Conservation (phyloP, 2,888 invertebrate species). For the Griposia aprilina region DNA sequence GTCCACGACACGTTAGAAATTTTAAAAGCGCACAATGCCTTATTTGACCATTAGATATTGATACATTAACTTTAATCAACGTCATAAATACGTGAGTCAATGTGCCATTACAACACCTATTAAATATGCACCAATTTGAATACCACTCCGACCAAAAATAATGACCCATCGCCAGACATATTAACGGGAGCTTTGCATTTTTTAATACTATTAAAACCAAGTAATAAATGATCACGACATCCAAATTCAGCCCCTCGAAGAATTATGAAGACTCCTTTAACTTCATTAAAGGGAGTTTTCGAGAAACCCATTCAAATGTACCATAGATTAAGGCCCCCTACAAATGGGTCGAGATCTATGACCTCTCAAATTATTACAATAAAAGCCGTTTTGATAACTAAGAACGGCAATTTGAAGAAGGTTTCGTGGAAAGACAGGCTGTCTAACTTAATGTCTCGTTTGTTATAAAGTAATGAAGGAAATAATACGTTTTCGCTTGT, state of each 20-base stretch:
- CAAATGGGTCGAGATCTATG: slow-evolving; percentile 79
- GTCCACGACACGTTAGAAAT: background rate
- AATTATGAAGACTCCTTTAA: slow-evolving; percentile 82
- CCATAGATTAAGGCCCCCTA: slow-evolving; percentile 65
- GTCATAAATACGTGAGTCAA: background rate
- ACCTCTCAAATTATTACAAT: slow-evolving; percentile 78
- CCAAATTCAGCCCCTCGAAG: slow-evolving; percentile 74
- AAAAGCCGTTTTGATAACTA: slow-evolving; percentile 79
- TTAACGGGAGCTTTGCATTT: slow-evolving; percentile 71
- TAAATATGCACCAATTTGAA: slow-evolving; percentile 37
- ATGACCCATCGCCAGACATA: slow-evolving; percentile 63
- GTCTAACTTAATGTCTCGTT: slow-evolving; percentile 30
- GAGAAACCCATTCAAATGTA: slow-evolving; percentile 61
- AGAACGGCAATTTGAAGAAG: slow-evolving; percentile 78
- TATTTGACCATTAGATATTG: background rate
- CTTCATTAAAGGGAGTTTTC: slow-evolving; percentile 81
- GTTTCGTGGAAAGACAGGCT: slow-evolving; percentile 52
- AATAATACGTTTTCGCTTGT: slow-evolving; percentile 5
- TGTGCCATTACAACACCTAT: background rate
- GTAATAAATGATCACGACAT: slow-evolving; percentile 78
- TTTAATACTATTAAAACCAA: slow-evolving; percentile 77
- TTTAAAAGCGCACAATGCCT: background rate
- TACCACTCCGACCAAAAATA: slow-evolving; percentile 26
- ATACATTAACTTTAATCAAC: background rate
- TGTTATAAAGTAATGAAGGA: slow-evolving; percentile 35